Percentiles rank a stretch among this genome's conserved stretches.
These are phyloP conservation scores for Netelia melanura DNA, from an alignment of 2,888 invertebrate genomes.

Conservation along the genomic window DNA sequence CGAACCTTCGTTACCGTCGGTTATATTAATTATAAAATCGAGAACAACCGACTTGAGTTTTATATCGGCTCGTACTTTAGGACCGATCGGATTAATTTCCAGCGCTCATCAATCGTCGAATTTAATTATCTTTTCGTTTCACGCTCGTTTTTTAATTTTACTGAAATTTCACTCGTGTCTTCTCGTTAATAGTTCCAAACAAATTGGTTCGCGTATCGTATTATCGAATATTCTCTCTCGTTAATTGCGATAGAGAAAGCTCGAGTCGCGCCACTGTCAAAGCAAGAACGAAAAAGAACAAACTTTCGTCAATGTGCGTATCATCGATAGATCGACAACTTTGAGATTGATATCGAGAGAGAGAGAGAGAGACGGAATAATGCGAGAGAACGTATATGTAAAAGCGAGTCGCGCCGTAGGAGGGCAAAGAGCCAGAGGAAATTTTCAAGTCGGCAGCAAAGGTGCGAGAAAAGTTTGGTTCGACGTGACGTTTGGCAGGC, in stretches of 20 bases:
- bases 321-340: not conserved
- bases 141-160: not conserved
- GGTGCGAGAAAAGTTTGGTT: not conserved
- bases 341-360: not conserved
- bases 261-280: too few relatives aligned
- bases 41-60: not conserved
- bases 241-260: too few relatives aligned
- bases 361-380: not conserved
- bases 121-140: not conserved
- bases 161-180: not conserved
- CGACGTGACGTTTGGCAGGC: not conserved
- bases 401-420: not conserved
- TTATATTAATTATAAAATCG: conserved; percentile 23
- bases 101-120: not conserved
- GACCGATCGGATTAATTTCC: not conserved
- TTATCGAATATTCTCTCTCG: too few relatives aligned
- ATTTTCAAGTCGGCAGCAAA: not conserved
- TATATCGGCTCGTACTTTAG: not conserved
- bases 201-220: too few relatives aligned
- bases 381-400: not conserved
- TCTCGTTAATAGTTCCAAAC: too few relatives aligned
- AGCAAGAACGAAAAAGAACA: not conserved
- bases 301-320: not conserved
- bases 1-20: conserved; percentile 10
- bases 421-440: not conserved